Evolutionary conservation across 2,113 vertebrate genomes (phyloP).

Genomic region (Brevimyrus niger): DNA sequence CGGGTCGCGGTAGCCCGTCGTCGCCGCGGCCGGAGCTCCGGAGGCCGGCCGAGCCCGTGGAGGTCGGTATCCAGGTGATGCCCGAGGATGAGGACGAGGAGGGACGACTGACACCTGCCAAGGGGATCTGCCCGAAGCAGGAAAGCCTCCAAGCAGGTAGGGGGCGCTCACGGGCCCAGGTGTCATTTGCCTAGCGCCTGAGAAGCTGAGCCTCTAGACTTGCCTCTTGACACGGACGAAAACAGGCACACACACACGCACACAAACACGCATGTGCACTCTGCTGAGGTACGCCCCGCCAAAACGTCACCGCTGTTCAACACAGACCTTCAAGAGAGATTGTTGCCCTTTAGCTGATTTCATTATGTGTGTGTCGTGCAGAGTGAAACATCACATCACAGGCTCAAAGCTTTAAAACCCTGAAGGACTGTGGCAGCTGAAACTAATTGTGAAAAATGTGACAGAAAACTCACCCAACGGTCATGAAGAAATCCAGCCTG

Average conservation of each 20-base stretch:
- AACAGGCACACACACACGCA: conserved; percentile 14
- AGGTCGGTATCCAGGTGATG: conserved; percentile 96
- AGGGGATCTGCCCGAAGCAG: conserved; percentile 97
- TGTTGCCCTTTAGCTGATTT: conserved; percentile 18
- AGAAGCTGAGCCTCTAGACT: neutral
- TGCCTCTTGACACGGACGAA: neutral
- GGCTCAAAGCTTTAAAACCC: conserved; percentile 29
- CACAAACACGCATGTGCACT: neutral
- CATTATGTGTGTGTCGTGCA: conserved; percentile 15
- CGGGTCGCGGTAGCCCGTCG: conserved; percentile 74
- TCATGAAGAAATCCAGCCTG: conserved; percentile 54
- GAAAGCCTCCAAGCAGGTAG: conserved; percentile 82
- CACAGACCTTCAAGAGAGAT: conserved; percentile 17
- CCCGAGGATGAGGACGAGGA: conserved; percentile 66
- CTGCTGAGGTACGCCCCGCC: neutral
- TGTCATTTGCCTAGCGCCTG: neutral
- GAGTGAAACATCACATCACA: conserved; percentile 23
- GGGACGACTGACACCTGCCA: conserved; percentile 87
- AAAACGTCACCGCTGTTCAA: conserved; percentile 6
- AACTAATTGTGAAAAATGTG: conserved; percentile 57
- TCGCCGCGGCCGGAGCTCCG: conserved; percentile 73
- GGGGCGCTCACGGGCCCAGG: neutral
- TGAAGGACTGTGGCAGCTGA: conserved; percentile 58
- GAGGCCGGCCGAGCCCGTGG: conserved; percentile 84
- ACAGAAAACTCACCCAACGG: conserved; percentile 40